Evolutionary conservation across 2,113 vertebrate species (phyloP).

Genomic region (Cyprinodon brontotheroides): DNA sequence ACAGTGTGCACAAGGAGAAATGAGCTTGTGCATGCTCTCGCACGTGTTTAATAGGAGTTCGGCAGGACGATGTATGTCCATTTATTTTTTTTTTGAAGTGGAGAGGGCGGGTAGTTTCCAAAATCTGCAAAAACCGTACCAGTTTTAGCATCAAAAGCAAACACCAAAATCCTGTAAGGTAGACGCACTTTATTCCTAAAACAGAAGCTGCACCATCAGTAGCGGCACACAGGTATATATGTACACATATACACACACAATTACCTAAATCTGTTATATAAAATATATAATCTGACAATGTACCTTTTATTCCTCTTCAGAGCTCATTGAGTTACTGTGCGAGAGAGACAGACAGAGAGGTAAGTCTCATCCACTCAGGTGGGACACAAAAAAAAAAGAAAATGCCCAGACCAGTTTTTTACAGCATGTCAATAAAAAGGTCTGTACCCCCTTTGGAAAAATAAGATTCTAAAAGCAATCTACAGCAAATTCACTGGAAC

Average conservation of each 20-base stretch:
- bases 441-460: conserved; percentile 93
- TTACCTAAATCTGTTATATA: conserved; percentile 97
- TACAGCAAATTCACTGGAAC: conserved; percentile 92
- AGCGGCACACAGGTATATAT: conserved; percentile 91
- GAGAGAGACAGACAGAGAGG: conserved; percentile 95
- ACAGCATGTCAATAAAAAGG: conserved; percentile 98
- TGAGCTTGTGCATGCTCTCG: too few species aligned
- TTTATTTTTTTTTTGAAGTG: too few species aligned
- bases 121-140: too few species aligned
- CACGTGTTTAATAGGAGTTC: too few species aligned
- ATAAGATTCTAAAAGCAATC: conserved; percentile 99
- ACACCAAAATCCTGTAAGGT: conserved; percentile 56
- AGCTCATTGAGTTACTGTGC: conserved; percentile 99
- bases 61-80: too few species aligned
- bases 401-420: conserved; percentile 86
- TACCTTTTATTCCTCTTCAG: conserved; percentile 94
- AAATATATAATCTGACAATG: conserved; percentile 97
- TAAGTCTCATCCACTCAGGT: conserved; percentile 95
- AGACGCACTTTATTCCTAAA: conserved; percentile 94
- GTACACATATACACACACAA: conserved; percentile 84
- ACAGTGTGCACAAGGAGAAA: too few species aligned
- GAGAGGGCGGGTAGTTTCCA: too few species aligned
- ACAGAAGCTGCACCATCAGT: conserved; percentile 96
- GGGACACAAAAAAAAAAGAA: conserved; percentile 80
- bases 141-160: neutral